Base-by-base conservation (phyloP, 2,888 invertebrate genomes). In the Escarpia spicata region DNA sequence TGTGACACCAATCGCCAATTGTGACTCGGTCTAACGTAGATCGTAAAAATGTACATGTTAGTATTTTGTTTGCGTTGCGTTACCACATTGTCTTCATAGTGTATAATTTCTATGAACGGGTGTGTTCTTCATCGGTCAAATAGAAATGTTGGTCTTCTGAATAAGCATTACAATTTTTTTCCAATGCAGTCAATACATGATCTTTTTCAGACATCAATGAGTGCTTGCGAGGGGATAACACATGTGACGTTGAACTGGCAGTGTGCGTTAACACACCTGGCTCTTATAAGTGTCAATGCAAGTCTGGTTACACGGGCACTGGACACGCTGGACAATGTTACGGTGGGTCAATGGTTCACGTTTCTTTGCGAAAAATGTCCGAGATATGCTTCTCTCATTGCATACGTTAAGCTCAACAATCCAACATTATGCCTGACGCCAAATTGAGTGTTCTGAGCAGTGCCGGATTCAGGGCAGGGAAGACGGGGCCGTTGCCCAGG, bases 241-340 rank as follows among this genome's bases (percentile, higher is more conserved):
- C 31, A 15, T 92, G 92, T 37, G 92, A 92, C 60, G 31, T 44
- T 31, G 44, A 52, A 15, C 31, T 92, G 60, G 52, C 92, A 43
- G 60, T 37, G 31, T 92, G 92, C 43, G 37, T 43, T 37, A 92
- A 92, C 89, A 92, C 92, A 37, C 75, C 60, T 43, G 92, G 92
- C 89, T 60, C 60, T 19, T 92, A 92, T 75, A 92, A 0, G 89
- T 92, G 92, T 89, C 52, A 58, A 89, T 92, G 92, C 60, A 60
- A 52, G 60, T 10, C 75, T 8, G 92, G 92, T 12, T 92, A 92
- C 89, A 92, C 37, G 26, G 92, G 60, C 43, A 43, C 91, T 15
- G 91, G 91, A 43, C 31, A 91, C 44, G 44, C 8, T 26, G 91
- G 91, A n/a, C 15, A 43, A 9, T 91, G 91, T 91, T 37, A 43